Evolutionary conservation across 1,140 invertebrate genomes (phyloP).

Genomic region (Bombus confusus): DNA sequence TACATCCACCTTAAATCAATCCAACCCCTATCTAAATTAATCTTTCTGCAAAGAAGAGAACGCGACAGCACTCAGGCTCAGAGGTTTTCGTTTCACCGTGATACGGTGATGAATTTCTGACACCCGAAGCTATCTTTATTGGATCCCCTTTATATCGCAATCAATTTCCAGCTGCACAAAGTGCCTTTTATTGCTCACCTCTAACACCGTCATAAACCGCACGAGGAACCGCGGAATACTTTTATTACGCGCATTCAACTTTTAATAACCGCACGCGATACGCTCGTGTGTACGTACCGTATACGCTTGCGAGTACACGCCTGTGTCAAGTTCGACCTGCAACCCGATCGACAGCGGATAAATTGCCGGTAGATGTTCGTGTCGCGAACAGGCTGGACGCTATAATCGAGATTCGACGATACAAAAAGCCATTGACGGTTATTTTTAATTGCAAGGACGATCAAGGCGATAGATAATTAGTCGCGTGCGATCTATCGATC

Average conservation of each 20-base stretch:
- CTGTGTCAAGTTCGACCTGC: background rate
- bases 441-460: slow-evolving; percentile 49
- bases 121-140: slow-evolving; percentile 12
- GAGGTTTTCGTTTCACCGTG: background rate
- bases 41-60: background rate
- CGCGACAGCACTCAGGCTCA: too few relatives aligned
- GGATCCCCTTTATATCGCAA: slow-evolving; percentile 11
- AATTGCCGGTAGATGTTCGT: background rate
- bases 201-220: slow-evolving; percentile 34
- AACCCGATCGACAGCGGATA: background rate
- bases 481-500: slow-evolving; percentile 15
- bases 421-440: slow-evolving; percentile 21
- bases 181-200: slow-evolving; percentile 28
- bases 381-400: background rate
- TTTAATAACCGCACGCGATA: slow-evolving; percentile 23
- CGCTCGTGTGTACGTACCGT: too few relatives aligned
- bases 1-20: background rate
- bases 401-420: slow-evolving; percentile 1
- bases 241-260: slow-evolving; percentile 8
- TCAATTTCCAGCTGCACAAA: slow-evolving; percentile 10
- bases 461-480: background rate
- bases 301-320: background rate
- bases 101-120: slow-evolving; percentile 9
- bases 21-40: slow-evolving; percentile 3
- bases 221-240: background rate